A percentile compares a stretch with the other conserved stretches of the same genome.
Evolutionary conservation across 1,140 invertebrate genomes (phyloP).

Genomic region (Psilanteris sp.): DNA sequence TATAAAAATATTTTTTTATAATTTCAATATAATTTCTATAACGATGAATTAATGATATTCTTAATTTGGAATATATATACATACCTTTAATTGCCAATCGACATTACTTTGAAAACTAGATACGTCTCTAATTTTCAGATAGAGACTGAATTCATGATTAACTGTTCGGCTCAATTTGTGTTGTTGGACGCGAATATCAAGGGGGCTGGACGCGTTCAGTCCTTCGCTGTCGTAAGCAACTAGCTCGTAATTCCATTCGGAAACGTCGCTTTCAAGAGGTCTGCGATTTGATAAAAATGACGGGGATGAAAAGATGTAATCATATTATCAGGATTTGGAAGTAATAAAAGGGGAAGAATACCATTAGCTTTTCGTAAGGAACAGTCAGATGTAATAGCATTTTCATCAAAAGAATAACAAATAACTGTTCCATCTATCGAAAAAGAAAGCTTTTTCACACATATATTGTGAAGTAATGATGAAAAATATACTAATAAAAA

Average conservation of each 20-base stretch:
- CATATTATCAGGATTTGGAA: constrained; percentile 17
- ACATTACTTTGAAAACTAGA: constrained; percentile 83
- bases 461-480: too few relatives aligned
- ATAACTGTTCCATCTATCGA: too few relatives aligned
- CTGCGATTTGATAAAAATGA: constrained; percentile 77
- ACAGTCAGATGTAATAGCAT: not conserved
- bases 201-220: constrained; percentile 83
- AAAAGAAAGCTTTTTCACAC: too few relatives aligned
- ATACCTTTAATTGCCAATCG: constrained; percentile 84
- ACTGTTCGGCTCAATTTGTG: constrained; percentile 87
- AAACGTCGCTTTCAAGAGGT: constrained; percentile 91
- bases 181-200: constrained; percentile 91
- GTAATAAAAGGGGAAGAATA: constrained; percentile 1
- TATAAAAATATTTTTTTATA: too few relatives aligned
- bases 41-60: too few relatives aligned
- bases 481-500: too few relatives aligned
- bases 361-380: not conserved
- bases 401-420: too few relatives aligned
- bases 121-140: constrained; percentile 83
- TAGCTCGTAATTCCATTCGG: constrained; percentile 89
- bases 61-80: constrained; percentile 14
- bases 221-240: constrained; percentile 89
- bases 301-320: constrained; percentile 3
- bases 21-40: too few relatives aligned
- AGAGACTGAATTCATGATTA: constrained; percentile 90